Percentiles rank a stretch among this genome's conserved stretches.
phyloP scores from a whole-genome alignment of 2,113 vertebrate species.

The Ophthalmotilapia sp. region DNA sequence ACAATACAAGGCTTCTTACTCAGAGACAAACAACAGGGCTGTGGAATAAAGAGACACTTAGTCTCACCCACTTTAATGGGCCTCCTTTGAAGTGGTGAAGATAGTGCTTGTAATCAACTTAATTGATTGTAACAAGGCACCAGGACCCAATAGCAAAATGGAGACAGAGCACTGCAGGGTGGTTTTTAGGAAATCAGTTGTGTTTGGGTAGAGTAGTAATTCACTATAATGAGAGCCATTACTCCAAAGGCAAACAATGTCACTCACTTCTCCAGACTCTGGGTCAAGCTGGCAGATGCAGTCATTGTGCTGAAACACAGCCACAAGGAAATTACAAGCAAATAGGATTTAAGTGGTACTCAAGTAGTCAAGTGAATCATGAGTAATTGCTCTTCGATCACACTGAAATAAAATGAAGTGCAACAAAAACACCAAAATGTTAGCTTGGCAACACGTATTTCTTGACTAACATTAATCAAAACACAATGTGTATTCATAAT shows the following conservation, averaged over 20 bases:
- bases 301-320: slow-evolving; percentile 27
- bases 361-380: neutral
- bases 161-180: slow-evolving; percentile 34
- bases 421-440: neutral
- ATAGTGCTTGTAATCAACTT: slow-evolving; percentile 71
- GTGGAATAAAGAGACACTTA: slow-evolving; percentile 49
- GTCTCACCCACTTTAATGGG: slow-evolving; percentile 58
- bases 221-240: slow-evolving; percentile 69
- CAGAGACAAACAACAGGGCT: slow-evolving; percentile 42
- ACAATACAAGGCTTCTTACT: neutral
- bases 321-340: slow-evolving; percentile 27
- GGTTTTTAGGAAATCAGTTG: slow-evolving; percentile 44
- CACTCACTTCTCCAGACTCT: slow-evolving; percentile 46
- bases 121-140: slow-evolving; percentile 73
- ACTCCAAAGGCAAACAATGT: slow-evolving; percentile 63
- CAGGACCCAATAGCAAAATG: slow-evolving; percentile 39
- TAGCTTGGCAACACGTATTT: neutral
- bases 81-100: slow-evolving; percentile 62
- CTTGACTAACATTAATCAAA: neutral
- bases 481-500: neutral
- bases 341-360: slow-evolving; percentile 35
- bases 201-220: slow-evolving; percentile 66
- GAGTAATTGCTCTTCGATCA: slow-evolving; percentile 15
- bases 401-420: neutral
- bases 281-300: slow-evolving; percentile 34